Percentiles rank a stretch among this genome's conserved stretches.
These are phyloP conservation scores for Habropoda laboriosa DNA, from an alignment of 1,140 invertebrate species.

Conservation along the genomic window DNA sequence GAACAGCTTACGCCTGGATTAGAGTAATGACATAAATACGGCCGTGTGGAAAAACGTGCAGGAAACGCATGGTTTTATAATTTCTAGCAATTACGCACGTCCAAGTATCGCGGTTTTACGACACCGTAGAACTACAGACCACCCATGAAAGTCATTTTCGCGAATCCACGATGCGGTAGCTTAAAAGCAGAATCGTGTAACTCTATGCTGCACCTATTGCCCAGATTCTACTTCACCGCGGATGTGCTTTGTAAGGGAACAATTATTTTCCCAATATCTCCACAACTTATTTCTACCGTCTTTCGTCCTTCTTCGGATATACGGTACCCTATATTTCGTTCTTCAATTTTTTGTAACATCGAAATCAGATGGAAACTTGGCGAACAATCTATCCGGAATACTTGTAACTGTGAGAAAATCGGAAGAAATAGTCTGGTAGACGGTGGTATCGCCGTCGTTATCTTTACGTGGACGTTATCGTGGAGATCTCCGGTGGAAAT, in stretches of 20 bases:
- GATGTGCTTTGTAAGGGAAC: background rate
- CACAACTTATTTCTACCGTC: background rate
- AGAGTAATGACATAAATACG: background rate
- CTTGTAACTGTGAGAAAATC: background rate
- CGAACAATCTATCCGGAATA: conserved; percentile 4
- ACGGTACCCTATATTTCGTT: background rate
- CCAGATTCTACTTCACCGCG: background rate
- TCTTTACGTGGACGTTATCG: conserved; percentile 21
- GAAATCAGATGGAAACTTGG: background rate
- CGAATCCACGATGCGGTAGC: background rate
- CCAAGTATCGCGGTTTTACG: background rate
- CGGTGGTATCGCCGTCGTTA: background rate
- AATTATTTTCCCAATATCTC: background rate
- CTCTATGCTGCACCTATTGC: background rate
- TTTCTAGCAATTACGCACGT: background rate
- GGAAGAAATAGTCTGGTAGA: background rate
- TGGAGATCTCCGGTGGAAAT: conserved; percentile 2
- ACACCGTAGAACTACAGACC: background rate
- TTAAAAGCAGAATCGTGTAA: conserved; percentile 27
- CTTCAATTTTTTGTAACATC: too few species aligned
- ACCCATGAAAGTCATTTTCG: background rate
- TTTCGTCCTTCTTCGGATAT: background rate
- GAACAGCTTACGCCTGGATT: background rate
- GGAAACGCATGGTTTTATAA: background rate
- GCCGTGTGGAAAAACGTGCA: background rate